Conservation (phyloP, 1,140 invertebrate genomes). For the Calephelis virginiensis region DNA sequence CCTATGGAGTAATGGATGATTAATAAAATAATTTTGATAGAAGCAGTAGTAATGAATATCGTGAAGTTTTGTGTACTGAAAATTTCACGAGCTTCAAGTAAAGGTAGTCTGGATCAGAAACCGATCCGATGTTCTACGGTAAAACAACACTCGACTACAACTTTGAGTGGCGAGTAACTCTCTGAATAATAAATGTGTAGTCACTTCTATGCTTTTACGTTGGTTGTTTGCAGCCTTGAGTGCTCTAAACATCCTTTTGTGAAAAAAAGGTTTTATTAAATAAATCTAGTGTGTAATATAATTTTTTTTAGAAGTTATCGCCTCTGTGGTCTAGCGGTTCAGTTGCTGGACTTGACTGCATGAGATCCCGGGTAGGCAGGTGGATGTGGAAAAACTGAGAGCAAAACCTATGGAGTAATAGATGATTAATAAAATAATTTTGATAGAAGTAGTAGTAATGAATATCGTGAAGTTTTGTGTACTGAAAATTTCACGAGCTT, state of each 20-base stretch:
- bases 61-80: neutral
- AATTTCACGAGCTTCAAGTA: neutral
- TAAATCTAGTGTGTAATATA: slow-evolving; percentile 2
- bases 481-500: neutral
- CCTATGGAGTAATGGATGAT: too few species aligned
- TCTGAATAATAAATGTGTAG: slow-evolving; percentile 14
- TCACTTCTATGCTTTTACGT: slow-evolving; percentile 12
- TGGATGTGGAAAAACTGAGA: too few species aligned
- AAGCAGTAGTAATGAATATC: too few species aligned
- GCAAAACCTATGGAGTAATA: too few species aligned
- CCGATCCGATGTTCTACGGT: neutral
- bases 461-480: neutral
- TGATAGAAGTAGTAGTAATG: too few species aligned
- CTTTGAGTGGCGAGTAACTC: slow-evolving; percentile 15
- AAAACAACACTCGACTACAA: slow-evolving; percentile 10
- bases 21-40: too few species aligned
- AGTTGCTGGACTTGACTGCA: too few species aligned
- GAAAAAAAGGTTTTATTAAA: slow-evolving; percentile 9
- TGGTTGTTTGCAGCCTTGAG: slow-evolving; percentile 7
- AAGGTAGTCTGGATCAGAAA: neutral
- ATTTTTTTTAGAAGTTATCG: too few species aligned
- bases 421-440: too few species aligned
- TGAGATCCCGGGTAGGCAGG: too few species aligned
- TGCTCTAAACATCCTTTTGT: slow-evolving; percentile 12
- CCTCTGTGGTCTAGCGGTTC: too few species aligned